A percentile compares a stretch with the other conserved stretches of the same genome.
Evolutionary conservation across 2,888 invertebrate species (phyloP).

Genomic region (Cryptocephalus moraei): DNA sequence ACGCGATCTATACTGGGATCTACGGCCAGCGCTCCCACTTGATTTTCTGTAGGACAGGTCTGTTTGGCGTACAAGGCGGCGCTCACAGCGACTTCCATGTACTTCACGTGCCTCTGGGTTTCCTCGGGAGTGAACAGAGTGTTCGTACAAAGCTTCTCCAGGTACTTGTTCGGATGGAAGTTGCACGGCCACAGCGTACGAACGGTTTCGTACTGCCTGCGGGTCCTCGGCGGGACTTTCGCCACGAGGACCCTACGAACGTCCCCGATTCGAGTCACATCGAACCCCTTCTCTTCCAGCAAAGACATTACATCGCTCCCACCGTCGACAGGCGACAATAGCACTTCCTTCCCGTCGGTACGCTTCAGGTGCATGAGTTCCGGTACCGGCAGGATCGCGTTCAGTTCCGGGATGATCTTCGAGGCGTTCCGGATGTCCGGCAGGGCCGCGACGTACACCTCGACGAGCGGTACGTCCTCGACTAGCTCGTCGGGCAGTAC

Average conservation of each 20-base stretch:
- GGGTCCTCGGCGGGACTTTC: conserved; percentile 49
- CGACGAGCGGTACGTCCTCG: conserved; percentile 31
- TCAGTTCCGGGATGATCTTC: conserved; percentile 47
- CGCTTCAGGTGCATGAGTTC: conserved; percentile 64
- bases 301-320: conserved; percentile 16
- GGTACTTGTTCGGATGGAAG: conserved; percentile 67
- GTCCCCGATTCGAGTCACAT: conserved; percentile 42
- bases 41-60: conserved; percentile 13
- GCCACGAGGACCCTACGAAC: conserved; percentile 51
- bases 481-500: conserved; percentile 22
- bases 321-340: conserved; percentile 40
- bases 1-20: conserved; percentile 58
- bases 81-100: conserved; percentile 50
- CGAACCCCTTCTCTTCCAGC: conserved; percentile 41
- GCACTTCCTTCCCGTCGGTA: conserved; percentile 49
- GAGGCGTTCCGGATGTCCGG: conserved; percentile 53
- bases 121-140: conserved; percentile 49
- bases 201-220: conserved; percentile 53
- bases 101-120: conserved; percentile 43
- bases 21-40: conserved; percentile 54
- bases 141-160: conserved; percentile 57
- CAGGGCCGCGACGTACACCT: conserved; percentile 52
- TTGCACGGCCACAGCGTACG: conserved; percentile 68
- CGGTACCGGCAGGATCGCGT: conserved; percentile 48
- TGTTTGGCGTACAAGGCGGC: conserved; percentile 34